Conservation (phyloP, 2,888 invertebrate genomes). For the Suillia variegata region DNA sequence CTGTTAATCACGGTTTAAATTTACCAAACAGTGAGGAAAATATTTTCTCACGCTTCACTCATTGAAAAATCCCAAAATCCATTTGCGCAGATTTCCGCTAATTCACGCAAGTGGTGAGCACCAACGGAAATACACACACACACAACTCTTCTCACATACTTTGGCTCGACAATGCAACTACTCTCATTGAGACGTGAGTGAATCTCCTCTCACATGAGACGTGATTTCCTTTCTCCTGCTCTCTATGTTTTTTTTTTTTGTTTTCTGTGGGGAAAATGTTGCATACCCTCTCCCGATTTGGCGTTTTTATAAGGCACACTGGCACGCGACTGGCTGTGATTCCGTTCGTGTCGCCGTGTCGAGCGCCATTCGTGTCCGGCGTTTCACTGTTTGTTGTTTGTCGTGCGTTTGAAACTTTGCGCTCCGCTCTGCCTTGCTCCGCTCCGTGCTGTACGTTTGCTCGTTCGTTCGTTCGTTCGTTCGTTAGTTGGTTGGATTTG, state of each 20-base stretch:
- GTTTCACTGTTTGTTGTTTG: conserved; percentile 45
- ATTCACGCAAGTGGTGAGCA: background rate
- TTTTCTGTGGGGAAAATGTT: no score
- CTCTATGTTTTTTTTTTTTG: background rate
- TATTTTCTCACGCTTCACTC: no score
- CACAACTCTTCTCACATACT: background rate
- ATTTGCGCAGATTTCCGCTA: background rate
- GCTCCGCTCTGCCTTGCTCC: no score
- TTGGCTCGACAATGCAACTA: no score
- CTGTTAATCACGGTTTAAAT: no score
- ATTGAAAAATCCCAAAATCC: no score
- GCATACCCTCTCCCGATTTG: background rate
- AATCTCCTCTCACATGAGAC: no score
- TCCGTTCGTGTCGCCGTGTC: background rate
- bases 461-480: no score
- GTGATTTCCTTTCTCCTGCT: background rate
- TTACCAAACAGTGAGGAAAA: no score
- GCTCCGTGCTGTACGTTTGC: no score
- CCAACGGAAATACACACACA: background rate
- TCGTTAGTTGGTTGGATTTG: background rate
- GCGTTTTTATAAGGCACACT: background rate
- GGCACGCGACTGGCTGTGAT: conserved; percentile 14
- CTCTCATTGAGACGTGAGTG: no score
- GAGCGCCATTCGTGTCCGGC: conserved; percentile 48
- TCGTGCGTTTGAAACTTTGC: conserved; percentile 9